These are phyloP conservation scores for Zosterops japonicus DNA, from an alignment of 2,113 vertebrate genomes.

Conservation along the genomic window DNA sequence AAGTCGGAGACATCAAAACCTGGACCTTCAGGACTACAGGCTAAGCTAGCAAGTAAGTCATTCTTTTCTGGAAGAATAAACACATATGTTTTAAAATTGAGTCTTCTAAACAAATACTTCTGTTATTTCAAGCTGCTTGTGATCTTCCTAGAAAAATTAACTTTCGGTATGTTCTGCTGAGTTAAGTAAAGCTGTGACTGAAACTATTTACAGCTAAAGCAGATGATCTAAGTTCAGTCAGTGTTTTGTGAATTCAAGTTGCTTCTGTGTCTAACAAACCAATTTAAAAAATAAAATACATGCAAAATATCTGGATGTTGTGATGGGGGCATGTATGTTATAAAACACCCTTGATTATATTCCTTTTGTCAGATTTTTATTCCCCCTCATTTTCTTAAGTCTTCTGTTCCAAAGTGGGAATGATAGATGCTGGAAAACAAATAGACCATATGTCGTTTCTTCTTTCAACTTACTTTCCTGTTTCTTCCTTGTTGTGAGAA, in stretches of 20 bases:
- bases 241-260: not conserved
- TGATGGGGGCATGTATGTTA: not conserved
- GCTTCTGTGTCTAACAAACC: not conserved
- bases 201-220: not conserved
- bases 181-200: not conserved
- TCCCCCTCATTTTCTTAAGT: not conserved
- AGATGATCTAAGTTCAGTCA: not conserved
- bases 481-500: not conserved
- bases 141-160: not conserved
- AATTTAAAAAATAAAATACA: not conserved
- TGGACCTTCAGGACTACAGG: slow-evolving; percentile 98
- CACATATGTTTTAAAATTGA: not conserved
- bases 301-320: not conserved
- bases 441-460: not conserved
- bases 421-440: not conserved
- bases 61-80: not conserved
- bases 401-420: not conserved
- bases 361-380: not conserved
- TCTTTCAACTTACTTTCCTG: not conserved
- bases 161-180: not conserved
- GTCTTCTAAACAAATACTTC: not conserved
- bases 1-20: slow-evolving; percentile 97
- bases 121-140: not conserved
- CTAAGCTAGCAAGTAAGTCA: slow-evolving; percentile 98
- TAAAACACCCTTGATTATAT: not conserved